Conservation (phyloP, 2,888 invertebrate species). For the Pheosia tremula region DNA sequence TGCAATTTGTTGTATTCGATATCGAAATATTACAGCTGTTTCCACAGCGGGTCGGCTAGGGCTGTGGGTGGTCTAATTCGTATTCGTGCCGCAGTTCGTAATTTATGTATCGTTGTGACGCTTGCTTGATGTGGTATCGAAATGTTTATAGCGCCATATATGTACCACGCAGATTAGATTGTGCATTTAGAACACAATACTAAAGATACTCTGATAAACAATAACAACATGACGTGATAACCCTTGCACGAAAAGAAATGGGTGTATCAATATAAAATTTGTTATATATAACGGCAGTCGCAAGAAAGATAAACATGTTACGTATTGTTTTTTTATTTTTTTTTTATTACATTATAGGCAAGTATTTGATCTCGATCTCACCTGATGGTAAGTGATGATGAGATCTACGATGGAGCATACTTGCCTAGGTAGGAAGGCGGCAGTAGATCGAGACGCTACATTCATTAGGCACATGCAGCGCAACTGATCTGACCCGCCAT, state of each 20-base stretch:
- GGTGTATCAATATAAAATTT: no score
- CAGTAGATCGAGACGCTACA: no score
- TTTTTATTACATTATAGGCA: no score
- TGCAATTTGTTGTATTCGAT: constrained; percentile 12
- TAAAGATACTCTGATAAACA: constrained; percentile 10
- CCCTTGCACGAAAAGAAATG: not conserved
- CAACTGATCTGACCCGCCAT: no score
- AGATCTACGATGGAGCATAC: no score
- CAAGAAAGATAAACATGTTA: no score
- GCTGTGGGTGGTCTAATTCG: constrained; percentile 40
- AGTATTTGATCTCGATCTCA: no score
- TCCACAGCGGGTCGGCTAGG: constrained; percentile 6
- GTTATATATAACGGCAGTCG: no score
- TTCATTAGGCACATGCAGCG: no score
- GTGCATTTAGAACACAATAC: not conserved
- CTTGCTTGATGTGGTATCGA: constrained; percentile 21
- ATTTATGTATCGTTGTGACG: constrained; percentile 32
- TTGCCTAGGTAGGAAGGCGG: no score
- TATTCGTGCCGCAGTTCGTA: constrained; percentile 27
- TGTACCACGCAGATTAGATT: constrained; percentile 17
- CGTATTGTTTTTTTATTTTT: no score
- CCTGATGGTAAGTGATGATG: no score
- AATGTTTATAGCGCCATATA: constrained; percentile 23
- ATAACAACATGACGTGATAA: not conserved
- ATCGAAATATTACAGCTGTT: not conserved